Evolutionary conservation across 2,888 invertebrate species (phyloP).

Genomic region (Scaptomyza reducta): DNA sequence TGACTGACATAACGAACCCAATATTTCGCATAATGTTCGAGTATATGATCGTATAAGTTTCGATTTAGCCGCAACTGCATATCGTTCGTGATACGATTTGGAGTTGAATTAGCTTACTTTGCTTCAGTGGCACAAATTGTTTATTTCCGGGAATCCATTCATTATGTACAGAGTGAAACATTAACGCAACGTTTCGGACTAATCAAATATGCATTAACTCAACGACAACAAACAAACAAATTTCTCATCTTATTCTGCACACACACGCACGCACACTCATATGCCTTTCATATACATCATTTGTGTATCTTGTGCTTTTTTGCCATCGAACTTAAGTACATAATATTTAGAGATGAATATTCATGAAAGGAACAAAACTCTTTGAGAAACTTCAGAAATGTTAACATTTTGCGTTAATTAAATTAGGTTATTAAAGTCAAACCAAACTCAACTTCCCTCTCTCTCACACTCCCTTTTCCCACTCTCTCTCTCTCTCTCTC

Average conservation of each 20-base stretch:
- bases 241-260: not conserved
- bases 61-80: no score
- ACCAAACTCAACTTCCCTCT: not conserved
- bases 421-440: conserved; percentile 57
- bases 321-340: conserved; percentile 2
- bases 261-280: no score
- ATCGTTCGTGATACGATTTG: no score
- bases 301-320: not conserved
- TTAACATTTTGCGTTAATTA: conserved; percentile 65
- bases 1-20: no score
- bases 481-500: not conserved
- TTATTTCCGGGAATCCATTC: not conserved
- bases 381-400: conserved; percentile 8
- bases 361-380: no score
- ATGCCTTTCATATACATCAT: no score
- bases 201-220: conserved; percentile 1
- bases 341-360: no score
- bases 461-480: not conserved
- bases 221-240: not conserved
- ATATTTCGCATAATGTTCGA: no score
- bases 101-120: no score
- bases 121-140: no score
- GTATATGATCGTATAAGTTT: no score
- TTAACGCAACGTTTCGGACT: not conserved
- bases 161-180: not conserved